These are phyloP conservation scores for Spinibarbus caldwelli DNA, from an alignment of 2,797 vertebrate genomes.

Conservation along the genomic window DNA sequence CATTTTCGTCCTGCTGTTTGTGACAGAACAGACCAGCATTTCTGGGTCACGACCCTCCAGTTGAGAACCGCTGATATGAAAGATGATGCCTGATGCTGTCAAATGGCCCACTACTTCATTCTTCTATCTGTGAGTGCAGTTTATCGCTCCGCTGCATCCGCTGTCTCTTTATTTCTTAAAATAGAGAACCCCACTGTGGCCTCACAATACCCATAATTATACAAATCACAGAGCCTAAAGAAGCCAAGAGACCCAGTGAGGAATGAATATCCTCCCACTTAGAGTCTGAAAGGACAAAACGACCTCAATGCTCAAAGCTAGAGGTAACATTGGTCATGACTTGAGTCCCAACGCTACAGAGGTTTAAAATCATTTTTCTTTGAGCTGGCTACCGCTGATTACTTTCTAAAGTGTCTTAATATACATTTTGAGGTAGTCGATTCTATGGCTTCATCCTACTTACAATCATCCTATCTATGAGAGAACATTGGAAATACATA, in stretches of 20 bases:
- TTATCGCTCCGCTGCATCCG: conserved; percentile 4
- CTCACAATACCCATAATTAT: conserved; percentile 40
- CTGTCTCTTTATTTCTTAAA: conserved; percentile 35
- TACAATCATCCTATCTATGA: conserved; percentile 7
- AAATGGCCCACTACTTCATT: conserved; percentile 10
- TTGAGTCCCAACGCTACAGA: conserved; percentile 23
- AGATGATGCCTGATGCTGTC: conserved; percentile 5
- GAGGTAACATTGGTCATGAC: neutral
- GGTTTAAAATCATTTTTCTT: conserved; percentile 30
- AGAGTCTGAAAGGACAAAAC: conserved; percentile 21
- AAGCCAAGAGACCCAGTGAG: conserved; percentile 19
- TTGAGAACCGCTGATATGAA: conserved; percentile 10
- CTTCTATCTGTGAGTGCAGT: conserved; percentile 18
- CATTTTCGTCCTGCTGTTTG: neutral
- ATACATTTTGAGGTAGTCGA: neutral
- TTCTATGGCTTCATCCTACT: neutral
- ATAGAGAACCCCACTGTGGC: conserved; percentile 32
- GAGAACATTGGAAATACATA: neutral
- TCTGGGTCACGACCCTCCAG: neutral
- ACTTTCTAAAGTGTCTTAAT: conserved; percentile 40
- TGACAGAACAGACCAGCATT: neutral
- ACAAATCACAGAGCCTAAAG: conserved; percentile 30
- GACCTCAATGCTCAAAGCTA: neutral
- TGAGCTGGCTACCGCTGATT: conserved; percentile 35
- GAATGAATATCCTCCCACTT: conserved; percentile 25